A percentile compares a stretch with the other conserved stretches of the same genome.
These are phyloP conservation scores for Leptoteleia sp. DNA, from an alignment of 1,140 invertebrate genomes.

Conservation along the genomic window DNA sequence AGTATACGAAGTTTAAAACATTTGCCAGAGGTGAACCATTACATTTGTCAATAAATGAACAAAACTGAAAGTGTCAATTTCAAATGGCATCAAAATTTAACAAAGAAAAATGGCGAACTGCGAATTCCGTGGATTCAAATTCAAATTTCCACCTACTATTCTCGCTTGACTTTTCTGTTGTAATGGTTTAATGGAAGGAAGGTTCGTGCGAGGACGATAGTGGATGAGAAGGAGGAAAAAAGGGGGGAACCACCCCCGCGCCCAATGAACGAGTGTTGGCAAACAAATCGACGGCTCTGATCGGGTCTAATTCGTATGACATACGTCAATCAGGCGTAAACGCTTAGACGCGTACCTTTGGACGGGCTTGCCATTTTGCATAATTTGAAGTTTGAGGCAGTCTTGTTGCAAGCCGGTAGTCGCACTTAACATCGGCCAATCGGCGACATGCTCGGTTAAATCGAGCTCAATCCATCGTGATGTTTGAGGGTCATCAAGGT, in stretches of 20 bases:
- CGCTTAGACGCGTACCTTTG: constrained; percentile 47
- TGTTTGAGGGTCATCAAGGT: constrained; percentile 64
- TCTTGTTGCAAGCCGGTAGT: constrained; percentile 61
- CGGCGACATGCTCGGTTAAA: constrained; percentile 61
- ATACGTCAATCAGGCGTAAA: constrained; percentile 40
- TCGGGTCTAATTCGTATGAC: constrained; percentile 38
- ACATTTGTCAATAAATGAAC: too few relatives aligned
- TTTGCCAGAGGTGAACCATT: too few relatives aligned
- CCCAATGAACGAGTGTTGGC: constrained; percentile 2
- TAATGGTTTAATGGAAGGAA: too few relatives aligned
- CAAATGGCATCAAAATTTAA: too few relatives aligned
- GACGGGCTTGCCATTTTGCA: constrained; percentile 57
- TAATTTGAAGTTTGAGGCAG: constrained; percentile 63
- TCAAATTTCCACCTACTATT: too few relatives aligned
- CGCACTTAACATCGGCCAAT: constrained; percentile 59
- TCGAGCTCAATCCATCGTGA: constrained; percentile 63
- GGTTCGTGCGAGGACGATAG: too few relatives aligned
- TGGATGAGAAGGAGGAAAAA: too few relatives aligned
- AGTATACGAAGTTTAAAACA: too few relatives aligned
- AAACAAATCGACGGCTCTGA: constrained; percentile 26
- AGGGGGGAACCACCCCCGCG: not conserved
- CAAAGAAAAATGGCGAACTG: too few relatives aligned
- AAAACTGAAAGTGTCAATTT: too few relatives aligned
- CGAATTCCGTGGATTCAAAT: too few relatives aligned
- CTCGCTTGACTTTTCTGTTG: too few relatives aligned